phyloP scores from a whole-genome alignment of 1,140 invertebrate species.

The Drosophila bipectinata region DNA sequence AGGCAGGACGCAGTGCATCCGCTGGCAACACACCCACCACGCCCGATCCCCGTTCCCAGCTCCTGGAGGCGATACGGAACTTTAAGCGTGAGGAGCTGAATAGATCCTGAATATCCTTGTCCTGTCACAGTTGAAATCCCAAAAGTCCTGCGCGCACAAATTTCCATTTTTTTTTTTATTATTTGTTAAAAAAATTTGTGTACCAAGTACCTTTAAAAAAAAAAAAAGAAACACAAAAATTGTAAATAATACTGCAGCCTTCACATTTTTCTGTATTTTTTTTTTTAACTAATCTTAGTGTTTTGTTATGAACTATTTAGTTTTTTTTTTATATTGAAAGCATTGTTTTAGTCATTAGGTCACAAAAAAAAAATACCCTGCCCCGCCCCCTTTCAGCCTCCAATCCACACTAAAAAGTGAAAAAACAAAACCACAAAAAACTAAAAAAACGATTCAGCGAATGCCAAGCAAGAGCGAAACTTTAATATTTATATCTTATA shows the following conservation, averaged over 20 bases:
- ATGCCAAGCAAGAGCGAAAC: constrained; percentile 18
- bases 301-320: constrained; percentile 73
- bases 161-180: constrained; percentile 3
- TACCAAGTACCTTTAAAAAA: constrained; percentile 2
- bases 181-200: constrained; percentile 1
- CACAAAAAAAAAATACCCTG: constrained; percentile 48
- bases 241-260: constrained; percentile 6
- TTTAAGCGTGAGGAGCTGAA: constrained; percentile 85
- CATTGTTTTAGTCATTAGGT: constrained; percentile 76
- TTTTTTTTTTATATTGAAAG: constrained; percentile 37
- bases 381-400: constrained; percentile 4
- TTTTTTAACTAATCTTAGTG: constrained; percentile 68
- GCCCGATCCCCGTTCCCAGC: constrained; percentile 87
- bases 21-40: constrained; percentile 22
- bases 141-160: constrained; percentile 6
- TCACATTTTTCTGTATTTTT: constrained; percentile 13
- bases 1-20: constrained; percentile 48
- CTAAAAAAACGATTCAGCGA: constrained; percentile 7
- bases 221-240: neutral
- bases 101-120: constrained; percentile 39
- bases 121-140: neutral
- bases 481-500: constrained; percentile 19
- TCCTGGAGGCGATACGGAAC: constrained; percentile 90
- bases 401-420: neutral
- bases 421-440: constrained; percentile 2